Evolutionary conservation across 2,797 vertebrate genomes (phyloP).

Genomic region (Poeciliopsis presidionis): DNA sequence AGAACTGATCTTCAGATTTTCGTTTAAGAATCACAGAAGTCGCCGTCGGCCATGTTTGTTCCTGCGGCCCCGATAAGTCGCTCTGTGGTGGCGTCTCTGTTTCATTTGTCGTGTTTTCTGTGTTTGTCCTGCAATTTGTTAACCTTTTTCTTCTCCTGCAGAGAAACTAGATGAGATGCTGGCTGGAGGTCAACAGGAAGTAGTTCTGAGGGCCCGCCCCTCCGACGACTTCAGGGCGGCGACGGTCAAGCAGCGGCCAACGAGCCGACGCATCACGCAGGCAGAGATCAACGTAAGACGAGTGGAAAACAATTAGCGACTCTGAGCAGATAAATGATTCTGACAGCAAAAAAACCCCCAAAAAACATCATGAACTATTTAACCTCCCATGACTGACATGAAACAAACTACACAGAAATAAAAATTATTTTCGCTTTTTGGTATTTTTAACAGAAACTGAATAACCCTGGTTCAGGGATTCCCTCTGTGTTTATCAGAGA

Average conservation of each 20-base stretch:
- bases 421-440: too few species aligned
- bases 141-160: conserved; percentile 59
- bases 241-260: conserved; percentile 95
- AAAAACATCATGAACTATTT: too few species aligned
- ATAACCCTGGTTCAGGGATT: too few species aligned
- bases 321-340: too few species aligned
- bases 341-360: too few species aligned
- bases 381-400: too few species aligned
- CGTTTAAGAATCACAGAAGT: too few species aligned
- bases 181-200: conserved; percentile 83
- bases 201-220: conserved; percentile 86
- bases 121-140: not conserved
- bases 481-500: too few species aligned
- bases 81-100: not conserved
- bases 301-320: not conserved
- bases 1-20: too few species aligned
- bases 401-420: too few species aligned
- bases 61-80: conserved; percentile 16
- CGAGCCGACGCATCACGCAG: conserved; percentile 92
- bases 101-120: not conserved
- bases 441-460: too few species aligned
- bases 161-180: conserved; percentile 97
- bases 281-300: conserved; percentile 92
- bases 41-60: too few species aligned
- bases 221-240: conserved; percentile 91